These are phyloP conservation scores for Zele albiditarsus DNA, from an alignment of 2,888 invertebrate genomes.

Conservation along the genomic window DNA sequence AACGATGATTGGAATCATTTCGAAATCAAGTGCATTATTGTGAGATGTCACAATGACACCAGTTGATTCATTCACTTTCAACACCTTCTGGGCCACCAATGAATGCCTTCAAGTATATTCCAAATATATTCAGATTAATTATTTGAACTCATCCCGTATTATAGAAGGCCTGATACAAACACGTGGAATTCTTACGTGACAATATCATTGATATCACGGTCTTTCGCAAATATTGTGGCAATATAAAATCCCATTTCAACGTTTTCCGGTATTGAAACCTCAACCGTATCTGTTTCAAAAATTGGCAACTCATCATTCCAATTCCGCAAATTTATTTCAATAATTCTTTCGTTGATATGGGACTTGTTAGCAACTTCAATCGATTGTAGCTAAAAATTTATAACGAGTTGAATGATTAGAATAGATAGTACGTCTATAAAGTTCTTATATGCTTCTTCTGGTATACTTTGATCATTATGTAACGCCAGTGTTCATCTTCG, in stretches of 20 bases:
- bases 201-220: constrained; percentile 77
- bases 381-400: constrained; percentile 64
- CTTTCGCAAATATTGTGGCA: constrained; percentile 76
- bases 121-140: not conserved
- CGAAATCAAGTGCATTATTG: constrained; percentile 78
- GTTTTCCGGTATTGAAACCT: constrained; percentile 76
- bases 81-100: constrained; percentile 74
- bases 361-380: constrained; percentile 61
- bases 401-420: not conserved
- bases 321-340: constrained; percentile 77
- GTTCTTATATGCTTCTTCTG: constrained; percentile 29
- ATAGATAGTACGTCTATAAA: not conserved
- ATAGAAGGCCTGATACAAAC: too few relatives aligned
- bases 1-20: constrained; percentile 76
- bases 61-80: constrained; percentile 74
- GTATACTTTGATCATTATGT: constrained; percentile 71
- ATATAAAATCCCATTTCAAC: constrained; percentile 74
- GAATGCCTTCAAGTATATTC: constrained; percentile 73
- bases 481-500: constrained; percentile 75
- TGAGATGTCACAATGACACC: constrained; percentile 77
- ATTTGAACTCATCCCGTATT: constrained; percentile 53
- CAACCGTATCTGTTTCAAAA: constrained; percentile 73
- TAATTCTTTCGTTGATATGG: constrained; percentile 69
- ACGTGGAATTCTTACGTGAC: constrained; percentile 73
- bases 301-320: constrained; percentile 83